Evolutionary conservation across 2,888 invertebrate species (phyloP).

Genomic region (Hedya salicella): DNA sequence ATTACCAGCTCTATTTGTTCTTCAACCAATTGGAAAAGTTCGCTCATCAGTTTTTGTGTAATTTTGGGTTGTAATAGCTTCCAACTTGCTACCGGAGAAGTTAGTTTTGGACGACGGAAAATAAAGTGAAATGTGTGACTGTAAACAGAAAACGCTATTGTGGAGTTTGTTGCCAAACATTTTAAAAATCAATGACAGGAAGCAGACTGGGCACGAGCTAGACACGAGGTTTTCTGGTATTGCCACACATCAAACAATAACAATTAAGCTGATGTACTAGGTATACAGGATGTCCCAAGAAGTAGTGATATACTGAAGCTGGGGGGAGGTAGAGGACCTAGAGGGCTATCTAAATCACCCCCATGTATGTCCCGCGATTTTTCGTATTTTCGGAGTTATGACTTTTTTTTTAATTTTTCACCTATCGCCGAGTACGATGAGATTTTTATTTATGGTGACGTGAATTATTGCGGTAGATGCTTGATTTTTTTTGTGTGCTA

Average conservation of each 20-base stretch:
- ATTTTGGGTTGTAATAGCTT: constrained; percentile 28
- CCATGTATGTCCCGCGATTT: too few relatives aligned
- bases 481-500: too few relatives aligned
- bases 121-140: too few relatives aligned
- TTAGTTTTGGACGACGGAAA: not conserved
- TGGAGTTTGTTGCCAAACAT: not conserved
- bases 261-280: not conserved
- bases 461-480: too few relatives aligned
- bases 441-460: too few relatives aligned
- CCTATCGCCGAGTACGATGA: too few relatives aligned
- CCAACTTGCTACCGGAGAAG: not conserved
- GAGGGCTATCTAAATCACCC: too few relatives aligned
- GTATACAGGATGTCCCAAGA: too few relatives aligned
- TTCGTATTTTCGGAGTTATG: too few relatives aligned
- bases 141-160: not conserved
- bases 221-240: not conserved
- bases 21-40: constrained; percentile 34
- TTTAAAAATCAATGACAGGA: constrained; percentile 16
- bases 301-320: too few relatives aligned
- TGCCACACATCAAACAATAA: not conserved
- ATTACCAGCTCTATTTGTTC: constrained; percentile 36
- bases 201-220: constrained; percentile 8
- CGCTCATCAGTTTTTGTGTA: constrained; percentile 26
- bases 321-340: too few relatives aligned
- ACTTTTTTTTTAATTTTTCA: too few relatives aligned